These are phyloP conservation scores for Palloptera scutellata DNA, from an alignment of 2,888 invertebrate genomes.

Conservation along the genomic window DNA sequence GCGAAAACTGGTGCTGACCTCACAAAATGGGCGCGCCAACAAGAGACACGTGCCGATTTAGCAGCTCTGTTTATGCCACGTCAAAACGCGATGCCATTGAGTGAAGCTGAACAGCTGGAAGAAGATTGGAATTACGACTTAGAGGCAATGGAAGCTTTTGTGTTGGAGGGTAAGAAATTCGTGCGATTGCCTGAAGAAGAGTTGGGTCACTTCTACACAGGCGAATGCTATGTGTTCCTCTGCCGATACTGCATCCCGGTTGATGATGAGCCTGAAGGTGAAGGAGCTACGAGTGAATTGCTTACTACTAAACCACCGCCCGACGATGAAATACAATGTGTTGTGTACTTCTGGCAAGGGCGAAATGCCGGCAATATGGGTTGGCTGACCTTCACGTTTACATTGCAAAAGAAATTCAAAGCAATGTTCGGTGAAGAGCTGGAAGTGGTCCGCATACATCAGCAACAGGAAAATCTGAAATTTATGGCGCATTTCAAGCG, in stretches of 20 bases:
- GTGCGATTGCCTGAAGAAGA: slow-evolving; percentile 96
- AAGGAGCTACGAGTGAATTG: slow-evolving; percentile 28
- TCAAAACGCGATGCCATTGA: slow-evolving; percentile 84
- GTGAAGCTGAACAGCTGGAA: slow-evolving; percentile 87
- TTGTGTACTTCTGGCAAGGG: slow-evolving; percentile 99
- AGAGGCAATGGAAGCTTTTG: slow-evolving; percentile 97
- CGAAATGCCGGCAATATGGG: slow-evolving; percentile 98
- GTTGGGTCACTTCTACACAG: slow-evolving; percentile 87
- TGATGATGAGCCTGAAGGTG: slow-evolving; percentile 70
- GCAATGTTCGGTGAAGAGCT: slow-evolving; percentile 86
- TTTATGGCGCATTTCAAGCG: slow-evolving; percentile 97
- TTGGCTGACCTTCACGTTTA: slow-evolving; percentile 99
- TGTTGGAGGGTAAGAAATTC: slow-evolving; percentile 95
- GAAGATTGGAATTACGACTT: slow-evolving; percentile 99
- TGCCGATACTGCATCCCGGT: slow-evolving; percentile 92
- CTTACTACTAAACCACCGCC: slow-evolving; percentile 55
- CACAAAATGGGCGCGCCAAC: slow-evolving; percentile 87
- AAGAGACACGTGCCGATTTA: slow-evolving; percentile 91
- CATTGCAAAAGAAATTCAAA: slow-evolving; percentile 90
- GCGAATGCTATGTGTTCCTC: slow-evolving; percentile 97
- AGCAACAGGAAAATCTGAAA: slow-evolving; percentile 98
- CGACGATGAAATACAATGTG: slow-evolving; percentile 78
- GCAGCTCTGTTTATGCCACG: slow-evolving; percentile 95
- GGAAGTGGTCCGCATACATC: slow-evolving; percentile 95
- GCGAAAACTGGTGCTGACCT: slow-evolving; percentile 95